Evolutionary conservation across 2,888 invertebrate genomes (phyloP).

Genomic region (Melanophora roralis): DNA sequence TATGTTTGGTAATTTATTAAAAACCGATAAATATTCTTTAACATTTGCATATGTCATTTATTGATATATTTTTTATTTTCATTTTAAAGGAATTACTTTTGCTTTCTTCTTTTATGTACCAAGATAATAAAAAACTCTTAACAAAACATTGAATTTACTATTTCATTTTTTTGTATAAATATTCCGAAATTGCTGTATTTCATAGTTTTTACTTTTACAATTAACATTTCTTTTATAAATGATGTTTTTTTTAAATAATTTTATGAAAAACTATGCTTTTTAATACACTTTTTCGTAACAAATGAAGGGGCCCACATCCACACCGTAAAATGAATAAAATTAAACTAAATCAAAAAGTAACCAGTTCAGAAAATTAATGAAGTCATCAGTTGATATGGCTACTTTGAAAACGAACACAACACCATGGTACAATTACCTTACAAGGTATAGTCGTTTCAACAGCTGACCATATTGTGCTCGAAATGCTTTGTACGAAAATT

Average conservation of each 20-base stretch:
- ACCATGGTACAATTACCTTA: too few relatives aligned
- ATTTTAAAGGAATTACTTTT: constrained; percentile 21
- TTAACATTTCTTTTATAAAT: not conserved
- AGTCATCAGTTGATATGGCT: not conserved
- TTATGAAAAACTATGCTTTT: constrained; percentile 1
- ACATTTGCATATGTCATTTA: not conserved
- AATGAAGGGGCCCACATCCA: constrained; percentile 38
- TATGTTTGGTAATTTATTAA: constrained; percentile 12
- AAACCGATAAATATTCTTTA: too few relatives aligned
- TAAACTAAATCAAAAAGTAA: constrained; percentile 51
- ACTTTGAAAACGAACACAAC: not conserved
- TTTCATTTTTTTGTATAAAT: constrained; percentile 25
- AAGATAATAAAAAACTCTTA: constrained; percentile 23
- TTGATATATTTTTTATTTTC: not conserved
- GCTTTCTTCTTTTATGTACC: constrained; percentile 34
- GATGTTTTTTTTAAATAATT: not conserved
- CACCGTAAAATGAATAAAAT: constrained; percentile 51
- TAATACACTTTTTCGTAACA: constrained; percentile 36
- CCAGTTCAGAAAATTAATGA: constrained; percentile 1
- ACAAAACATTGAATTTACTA: constrained; percentile 28
- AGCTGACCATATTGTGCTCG: too few relatives aligned
- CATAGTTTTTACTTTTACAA: not conserved
- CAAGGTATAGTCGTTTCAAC: too few relatives aligned
- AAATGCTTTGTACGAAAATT: too few relatives aligned
- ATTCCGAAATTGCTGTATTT: not conserved